These are phyloP conservation scores for Damaliscus lunatus DNA, from an alignment of 2,113 vertebrate species.

Conservation along the genomic window DNA sequence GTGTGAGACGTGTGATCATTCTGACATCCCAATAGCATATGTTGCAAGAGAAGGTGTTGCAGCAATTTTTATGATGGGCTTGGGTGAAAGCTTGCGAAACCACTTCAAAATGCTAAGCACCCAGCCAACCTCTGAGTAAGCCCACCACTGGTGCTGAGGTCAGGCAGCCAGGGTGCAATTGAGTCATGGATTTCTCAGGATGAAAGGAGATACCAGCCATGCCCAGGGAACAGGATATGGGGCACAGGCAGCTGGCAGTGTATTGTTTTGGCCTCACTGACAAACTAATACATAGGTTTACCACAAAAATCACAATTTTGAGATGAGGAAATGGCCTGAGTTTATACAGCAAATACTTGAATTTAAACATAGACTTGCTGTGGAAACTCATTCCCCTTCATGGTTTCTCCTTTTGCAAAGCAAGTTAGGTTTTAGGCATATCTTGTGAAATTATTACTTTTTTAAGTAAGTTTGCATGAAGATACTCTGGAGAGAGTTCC, in stretches of 20 bases:
- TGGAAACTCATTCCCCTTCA: not conserved
- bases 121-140: not conserved
- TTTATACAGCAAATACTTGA: not conserved
- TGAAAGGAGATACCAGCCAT: not conserved
- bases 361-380: not conserved
- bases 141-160: not conserved
- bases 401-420: not conserved
- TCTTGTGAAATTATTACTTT: not conserved
- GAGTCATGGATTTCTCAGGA: accelerated
- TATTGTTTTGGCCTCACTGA: not conserved
- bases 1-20: slow-evolving; percentile 40
- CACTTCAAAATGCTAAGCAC: not conserved
- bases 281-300: not conserved
- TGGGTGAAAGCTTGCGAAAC: not conserved
- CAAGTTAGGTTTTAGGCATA: not conserved
- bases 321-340: not conserved
- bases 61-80: not conserved
- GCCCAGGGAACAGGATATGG: not conserved
- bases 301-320: not conserved
- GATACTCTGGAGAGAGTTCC: not conserved
- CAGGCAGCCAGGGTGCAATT: not conserved
- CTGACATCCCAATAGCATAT: slow-evolving; percentile 33
- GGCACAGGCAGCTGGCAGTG: not conserved
- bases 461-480: not conserved
- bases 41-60: slow-evolving; percentile 31